Evolutionary conservation across 1,140 invertebrate genomes (phyloP).

Genomic region (Aricia agestis): DNA sequence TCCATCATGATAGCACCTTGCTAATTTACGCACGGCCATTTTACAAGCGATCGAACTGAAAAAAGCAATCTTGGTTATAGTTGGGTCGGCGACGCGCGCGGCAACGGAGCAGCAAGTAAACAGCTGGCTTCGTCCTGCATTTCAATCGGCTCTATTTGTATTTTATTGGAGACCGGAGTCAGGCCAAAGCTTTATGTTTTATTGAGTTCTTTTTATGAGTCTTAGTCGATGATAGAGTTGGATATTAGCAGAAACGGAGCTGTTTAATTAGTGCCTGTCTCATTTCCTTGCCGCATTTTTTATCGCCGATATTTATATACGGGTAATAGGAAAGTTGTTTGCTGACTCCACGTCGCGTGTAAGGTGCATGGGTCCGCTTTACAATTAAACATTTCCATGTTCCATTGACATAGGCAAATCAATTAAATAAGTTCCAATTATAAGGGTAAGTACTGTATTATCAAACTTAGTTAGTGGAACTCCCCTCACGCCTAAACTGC

Average conservation of each 20-base stretch:
- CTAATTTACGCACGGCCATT: slow-evolving; percentile 57
- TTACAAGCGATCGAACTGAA: slow-evolving; percentile 66
- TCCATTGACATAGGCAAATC: too few species aligned
- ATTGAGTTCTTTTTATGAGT: slow-evolving; percentile 70
- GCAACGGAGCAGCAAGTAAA: slow-evolving; percentile 59
- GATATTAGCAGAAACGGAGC: slow-evolving; percentile 54
- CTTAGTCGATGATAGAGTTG: slow-evolving; percentile 53
- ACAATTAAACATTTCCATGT: neutral
- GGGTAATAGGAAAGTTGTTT: neutral
- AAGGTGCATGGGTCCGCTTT: neutral
- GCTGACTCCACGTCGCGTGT: neutral
- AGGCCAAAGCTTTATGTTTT: slow-evolving; percentile 68
- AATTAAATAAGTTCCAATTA: too few species aligned
- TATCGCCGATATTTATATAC: slow-evolving; percentile 13
- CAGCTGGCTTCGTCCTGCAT: slow-evolving; percentile 67
- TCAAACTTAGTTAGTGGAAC: too few species aligned
- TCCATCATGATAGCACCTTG: neutral
- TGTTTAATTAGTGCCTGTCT: slow-evolving; percentile 48
- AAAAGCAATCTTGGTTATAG: slow-evolving; percentile 71
- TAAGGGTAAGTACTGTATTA: too few species aligned
- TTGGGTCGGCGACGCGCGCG: slow-evolving; percentile 46
- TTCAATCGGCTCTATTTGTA: slow-evolving; percentile 74
- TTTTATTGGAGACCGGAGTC: slow-evolving; percentile 67
- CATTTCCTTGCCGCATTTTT: slow-evolving; percentile 7
- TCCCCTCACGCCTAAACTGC: too few species aligned